Base-by-base conservation (phyloP, 1,140 invertebrate species). In the Drosophila persimilis region DNA sequence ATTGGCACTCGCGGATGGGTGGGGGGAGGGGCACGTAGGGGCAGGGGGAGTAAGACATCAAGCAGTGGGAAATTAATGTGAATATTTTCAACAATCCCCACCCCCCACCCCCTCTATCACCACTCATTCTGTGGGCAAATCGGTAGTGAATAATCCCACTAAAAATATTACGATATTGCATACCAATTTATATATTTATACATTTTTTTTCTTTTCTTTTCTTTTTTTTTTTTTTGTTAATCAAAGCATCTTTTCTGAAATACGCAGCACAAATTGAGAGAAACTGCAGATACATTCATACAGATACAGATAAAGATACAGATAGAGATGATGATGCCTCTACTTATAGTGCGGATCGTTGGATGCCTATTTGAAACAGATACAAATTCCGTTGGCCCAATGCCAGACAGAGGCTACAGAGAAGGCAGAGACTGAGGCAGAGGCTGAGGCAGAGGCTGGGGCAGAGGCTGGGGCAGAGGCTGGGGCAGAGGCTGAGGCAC, bases 301-400 rank as follows among this genome's bases (percentile, higher is more conserved):
- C n/a, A 3, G 26, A 8, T 3, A 22, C 35, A 39, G 11, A 29
- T 48, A 44, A 24, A 39, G 1, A 15, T 15, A 6, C n/a, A 3
- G 35, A 13, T 5, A 22, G 9, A 17, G 3, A 48, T 17, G 39
- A 11, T 0, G 5, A 39, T 39, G 11, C 35, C 35, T 39, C 35
- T 39, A 13, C 35, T 39, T 39, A 39, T 39, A 13, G 35, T 39
- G 35, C 2, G 35, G 35, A 64, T 64, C 62, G 62, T 64, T 61
- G 63, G 62, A 45, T 39, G 35, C 35, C 81, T 86, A 88, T 81
- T 67, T 54, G 75, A 77, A 81, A 81, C 73, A 88, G 70, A 86
- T 81, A 81, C 81, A 80, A 88, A 86, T 86, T 88, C 83, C 74
- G 57, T 73, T 86, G 81, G 81, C 81, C 2, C 0, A 9, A 1